Conservation (phyloP, 2,113 vertebrate species). For the Bubo scandiacus region DNA sequence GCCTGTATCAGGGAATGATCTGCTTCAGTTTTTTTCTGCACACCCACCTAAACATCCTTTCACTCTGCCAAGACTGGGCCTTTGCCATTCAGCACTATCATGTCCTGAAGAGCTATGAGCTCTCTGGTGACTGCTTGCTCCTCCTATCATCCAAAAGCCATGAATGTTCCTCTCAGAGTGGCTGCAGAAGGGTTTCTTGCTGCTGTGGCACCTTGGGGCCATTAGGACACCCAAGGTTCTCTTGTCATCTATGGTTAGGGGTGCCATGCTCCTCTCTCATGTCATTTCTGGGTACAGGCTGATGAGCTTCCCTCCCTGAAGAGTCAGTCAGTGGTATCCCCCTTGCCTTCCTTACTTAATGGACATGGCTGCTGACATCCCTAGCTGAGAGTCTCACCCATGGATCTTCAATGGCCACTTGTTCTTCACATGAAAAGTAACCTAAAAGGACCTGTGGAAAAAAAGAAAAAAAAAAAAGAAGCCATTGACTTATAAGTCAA, state of each 20-base stretch:
- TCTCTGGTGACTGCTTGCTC: not conserved
- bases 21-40: not conserved
- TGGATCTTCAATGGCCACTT: not conserved
- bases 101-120: not conserved
- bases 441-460: not conserved
- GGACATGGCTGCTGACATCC: not conserved
- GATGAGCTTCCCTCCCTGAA: not conserved
- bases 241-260: not conserved
- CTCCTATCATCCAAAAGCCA: not conserved
- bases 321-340: not conserved
- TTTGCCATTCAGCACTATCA: not conserved
- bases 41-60: not conserved
- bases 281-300: not conserved
- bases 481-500: not conserved
- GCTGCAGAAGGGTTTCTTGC: not conserved
- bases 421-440: not conserved
- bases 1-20: not conserved
- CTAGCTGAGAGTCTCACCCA: not conserved
- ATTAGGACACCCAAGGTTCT: not conserved
- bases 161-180: accelerated
- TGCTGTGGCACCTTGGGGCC: not conserved
- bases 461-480: not conserved
- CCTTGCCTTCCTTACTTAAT: not conserved
- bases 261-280: not conserved
- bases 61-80: not conserved